phyloP scores from a whole-genome alignment of 2,888 invertebrate genomes.

The Allolobophora icterica region DNA sequence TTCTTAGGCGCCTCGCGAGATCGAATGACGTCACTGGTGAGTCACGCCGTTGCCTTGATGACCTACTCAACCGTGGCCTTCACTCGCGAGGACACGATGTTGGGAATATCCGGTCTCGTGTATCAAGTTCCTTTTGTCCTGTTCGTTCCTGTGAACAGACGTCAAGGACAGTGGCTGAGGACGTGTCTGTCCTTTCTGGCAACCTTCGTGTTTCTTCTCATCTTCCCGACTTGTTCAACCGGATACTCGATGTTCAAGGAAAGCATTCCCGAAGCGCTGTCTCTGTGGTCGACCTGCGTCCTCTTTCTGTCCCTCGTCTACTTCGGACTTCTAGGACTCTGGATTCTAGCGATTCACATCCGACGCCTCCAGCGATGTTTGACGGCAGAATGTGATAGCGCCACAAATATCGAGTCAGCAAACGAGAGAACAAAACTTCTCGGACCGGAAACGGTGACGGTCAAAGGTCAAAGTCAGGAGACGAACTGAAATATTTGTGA shows the following conservation, averaged over 20 bases:
- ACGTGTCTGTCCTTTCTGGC: background rate
- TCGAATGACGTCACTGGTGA: constrained; percentile 19
- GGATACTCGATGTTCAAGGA: background rate
- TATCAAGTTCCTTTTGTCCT: background rate
- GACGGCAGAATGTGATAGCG: background rate
- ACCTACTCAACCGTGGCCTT: constrained; percentile 13
- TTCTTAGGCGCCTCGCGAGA: background rate
- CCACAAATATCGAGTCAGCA: background rate
- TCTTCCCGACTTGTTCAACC: background rate
- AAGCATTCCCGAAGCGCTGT: background rate
- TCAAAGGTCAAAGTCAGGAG: background rate
- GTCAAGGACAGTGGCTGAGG: background rate
- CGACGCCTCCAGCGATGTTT: background rate
- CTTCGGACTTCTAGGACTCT: background rate
- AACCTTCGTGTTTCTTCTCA: background rate
- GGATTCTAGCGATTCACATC: background rate
- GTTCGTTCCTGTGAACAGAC: background rate
- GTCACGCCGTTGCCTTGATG: background rate
- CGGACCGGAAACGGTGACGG: background rate
- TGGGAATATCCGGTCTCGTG: background rate
- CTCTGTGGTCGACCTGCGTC: background rate
- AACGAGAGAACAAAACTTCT: background rate
- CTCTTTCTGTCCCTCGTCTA: constrained; percentile 8
- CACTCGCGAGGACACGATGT: background rate
- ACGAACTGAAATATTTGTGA: too few species aligned